Evolutionary conservation across 1,140 invertebrate species (phyloP), one percentile per base, ranked within the genome.

Genomic region (Zaprionus taronus): DNA sequence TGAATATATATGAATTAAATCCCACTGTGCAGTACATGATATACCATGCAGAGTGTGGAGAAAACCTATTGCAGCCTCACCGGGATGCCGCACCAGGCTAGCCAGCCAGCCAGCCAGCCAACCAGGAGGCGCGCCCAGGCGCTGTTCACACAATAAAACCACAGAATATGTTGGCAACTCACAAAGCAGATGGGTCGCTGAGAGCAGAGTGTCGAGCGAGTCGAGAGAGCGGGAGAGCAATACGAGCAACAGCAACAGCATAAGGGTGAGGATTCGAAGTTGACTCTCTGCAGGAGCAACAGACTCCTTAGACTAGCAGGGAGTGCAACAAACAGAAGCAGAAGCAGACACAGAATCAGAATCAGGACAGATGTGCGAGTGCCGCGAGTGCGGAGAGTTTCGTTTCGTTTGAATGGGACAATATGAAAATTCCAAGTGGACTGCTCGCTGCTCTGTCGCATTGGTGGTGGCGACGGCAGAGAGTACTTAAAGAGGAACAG

Each of bases 321-420:
- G 34, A 36, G 66, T 49, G 38, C 14, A 41, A 41, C 47, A 20
- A 17, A 34, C 31, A 34, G 31, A 34, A 68, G 34, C 79, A 70
- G 81, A 83, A 81, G 71, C 75, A 22, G 73, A 68, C 83, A 74
- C 80, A 74, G 81, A 69, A 83, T 36, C 75, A 85, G 91, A 92
- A 92, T 92, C 86, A 72, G 82, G 87, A 92, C 91, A 92, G 91
- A 92, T 92, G 91, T 87, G 90, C 90, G 90, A 91, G 80, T 91
- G 75, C 74, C 72, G 73, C 67, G 71, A 83, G 66, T 79, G 80
- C 80, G 71, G 76, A 83, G 81, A 84, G 81, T 83, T 81, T 72
- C 65, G 81, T 83, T 80, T 72, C 65, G 68, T 77, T 89, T 91
- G 91, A 89, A 83, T 92, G 91, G 87, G 79, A 92, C 91, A 92